Percentiles rank a stretch among this genome's conserved stretches.
Conservation (phyloP, 2,888 invertebrate species). For the Coelinius sp. region DNA sequence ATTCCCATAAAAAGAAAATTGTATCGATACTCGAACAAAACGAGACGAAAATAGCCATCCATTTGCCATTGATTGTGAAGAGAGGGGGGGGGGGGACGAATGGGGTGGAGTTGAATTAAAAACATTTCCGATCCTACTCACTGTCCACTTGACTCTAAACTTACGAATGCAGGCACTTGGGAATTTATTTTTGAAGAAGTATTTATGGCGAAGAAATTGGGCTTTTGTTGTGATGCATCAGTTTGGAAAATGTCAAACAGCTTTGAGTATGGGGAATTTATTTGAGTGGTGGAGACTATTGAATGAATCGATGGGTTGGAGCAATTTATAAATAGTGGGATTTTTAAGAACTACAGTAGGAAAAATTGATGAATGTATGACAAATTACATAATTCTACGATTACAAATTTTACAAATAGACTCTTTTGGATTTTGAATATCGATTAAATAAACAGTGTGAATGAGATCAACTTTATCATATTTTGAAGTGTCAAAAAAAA, state of each 20-base stretch:
- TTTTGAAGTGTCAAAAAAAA: no score
- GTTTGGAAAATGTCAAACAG: background rate
- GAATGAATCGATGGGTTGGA: background rate
- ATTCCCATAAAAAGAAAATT: background rate
- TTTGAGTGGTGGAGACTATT: background rate
- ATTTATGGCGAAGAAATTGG: background rate
- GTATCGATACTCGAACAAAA: background rate
- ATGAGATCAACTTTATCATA: no score
- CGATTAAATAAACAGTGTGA: no score
- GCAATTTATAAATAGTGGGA: background rate
- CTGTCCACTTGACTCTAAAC: constrained; percentile 14
- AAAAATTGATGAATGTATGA: no score
- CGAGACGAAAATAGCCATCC: background rate
- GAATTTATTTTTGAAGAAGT: background rate
- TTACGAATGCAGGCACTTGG: constrained; percentile 5
- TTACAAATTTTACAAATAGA: no score
- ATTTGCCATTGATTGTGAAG: background rate
- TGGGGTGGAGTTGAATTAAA: background rate
- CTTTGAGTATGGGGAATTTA: background rate
- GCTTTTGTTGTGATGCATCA: constrained; percentile 3
- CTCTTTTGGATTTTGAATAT: no score
- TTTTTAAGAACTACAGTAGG: no score
- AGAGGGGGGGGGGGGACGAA: background rate
- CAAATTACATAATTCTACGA: no score
- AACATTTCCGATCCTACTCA: constrained; percentile 5